These are phyloP conservation scores for Benitochromis conjunctus DNA, from an alignment of 2,113 vertebrate genomes.

Conservation along the genomic window DNA sequence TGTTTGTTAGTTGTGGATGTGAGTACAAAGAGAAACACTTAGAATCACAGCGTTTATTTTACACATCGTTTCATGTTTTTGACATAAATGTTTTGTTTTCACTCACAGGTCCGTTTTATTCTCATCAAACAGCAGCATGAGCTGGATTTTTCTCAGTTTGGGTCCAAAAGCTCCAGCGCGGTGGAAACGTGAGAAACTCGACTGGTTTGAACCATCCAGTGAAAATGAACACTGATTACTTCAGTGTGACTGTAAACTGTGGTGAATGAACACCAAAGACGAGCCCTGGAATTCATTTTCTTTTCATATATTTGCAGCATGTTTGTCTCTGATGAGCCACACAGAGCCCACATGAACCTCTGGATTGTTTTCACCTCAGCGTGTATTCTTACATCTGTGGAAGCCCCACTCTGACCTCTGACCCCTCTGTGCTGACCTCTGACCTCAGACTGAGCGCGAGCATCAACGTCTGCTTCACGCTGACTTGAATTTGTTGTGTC, in stretches of 20 bases:
- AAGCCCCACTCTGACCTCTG: rapidly evolving
- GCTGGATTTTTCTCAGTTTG: background rate
- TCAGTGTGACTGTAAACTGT: background rate
- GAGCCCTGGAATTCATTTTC: rapidly evolving
- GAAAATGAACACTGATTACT: background rate
- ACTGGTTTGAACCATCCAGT: background rate
- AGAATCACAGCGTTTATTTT: background rate
- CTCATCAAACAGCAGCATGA: background rate
- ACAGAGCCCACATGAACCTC: rapidly evolving
- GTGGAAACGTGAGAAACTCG: background rate
- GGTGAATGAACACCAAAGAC: background rate
- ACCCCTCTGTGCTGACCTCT: background rate
- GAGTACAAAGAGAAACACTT: rapidly evolving
- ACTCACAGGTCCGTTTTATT: background rate
- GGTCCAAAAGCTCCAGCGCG: background rate
- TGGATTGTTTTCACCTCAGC: rapidly evolving
- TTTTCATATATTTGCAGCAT: background rate
- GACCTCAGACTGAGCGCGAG: background rate
- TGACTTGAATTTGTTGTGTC: background rate
- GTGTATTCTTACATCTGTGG: background rate
- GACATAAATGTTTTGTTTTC: rapidly evolving
- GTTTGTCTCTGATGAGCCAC: background rate
- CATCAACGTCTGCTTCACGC: background rate
- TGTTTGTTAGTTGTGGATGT: background rate
- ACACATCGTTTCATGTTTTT: background rate